A percentile compares a stretch with the other conserved stretches of the same genome.
Conservation (phyloP, 2,888 invertebrate genomes). For the Nasonovia ribisnigri region DNA sequence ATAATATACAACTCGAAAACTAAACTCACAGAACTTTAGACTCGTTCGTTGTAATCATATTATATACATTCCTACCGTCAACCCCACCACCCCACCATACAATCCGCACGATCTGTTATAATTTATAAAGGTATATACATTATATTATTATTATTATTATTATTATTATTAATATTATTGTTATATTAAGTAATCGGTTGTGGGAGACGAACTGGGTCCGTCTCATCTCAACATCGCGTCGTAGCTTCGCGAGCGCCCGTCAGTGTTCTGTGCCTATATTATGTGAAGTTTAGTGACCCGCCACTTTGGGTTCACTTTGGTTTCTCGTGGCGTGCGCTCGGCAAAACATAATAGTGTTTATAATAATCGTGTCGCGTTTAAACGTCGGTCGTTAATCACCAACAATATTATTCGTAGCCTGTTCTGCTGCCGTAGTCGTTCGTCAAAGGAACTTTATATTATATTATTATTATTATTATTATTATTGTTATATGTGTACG, state of each 20-base stretch:
- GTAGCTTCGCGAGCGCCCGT: neutral
- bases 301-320: constrained; percentile 40
- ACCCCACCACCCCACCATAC: neutral
- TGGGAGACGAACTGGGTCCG: neutral
- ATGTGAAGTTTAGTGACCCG: constrained; percentile 60
- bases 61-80: neutral
- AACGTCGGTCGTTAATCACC: constrained; percentile 61
- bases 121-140: neutral
- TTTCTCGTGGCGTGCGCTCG: neutral
- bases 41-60: neutral
- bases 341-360: constrained; percentile 52
- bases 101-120: neutral
- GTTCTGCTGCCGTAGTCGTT: constrained; percentile 31
- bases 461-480: neutral
- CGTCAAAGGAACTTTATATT: constrained; percentile 50
- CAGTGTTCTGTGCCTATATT: neutral
- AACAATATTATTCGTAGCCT: constrained; percentile 42
- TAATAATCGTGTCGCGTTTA: constrained; percentile 59
- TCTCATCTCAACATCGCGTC: neutral
- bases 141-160: neutral
- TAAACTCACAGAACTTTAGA: neutral
- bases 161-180: neutral
- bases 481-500: neutral
- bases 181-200: neutral
- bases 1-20: neutral